Percentiles rank a stretch among this genome's conserved stretches.
Conservation (phyloP, 2,888 invertebrate genomes). For the Eristalis pertinax region DNA sequence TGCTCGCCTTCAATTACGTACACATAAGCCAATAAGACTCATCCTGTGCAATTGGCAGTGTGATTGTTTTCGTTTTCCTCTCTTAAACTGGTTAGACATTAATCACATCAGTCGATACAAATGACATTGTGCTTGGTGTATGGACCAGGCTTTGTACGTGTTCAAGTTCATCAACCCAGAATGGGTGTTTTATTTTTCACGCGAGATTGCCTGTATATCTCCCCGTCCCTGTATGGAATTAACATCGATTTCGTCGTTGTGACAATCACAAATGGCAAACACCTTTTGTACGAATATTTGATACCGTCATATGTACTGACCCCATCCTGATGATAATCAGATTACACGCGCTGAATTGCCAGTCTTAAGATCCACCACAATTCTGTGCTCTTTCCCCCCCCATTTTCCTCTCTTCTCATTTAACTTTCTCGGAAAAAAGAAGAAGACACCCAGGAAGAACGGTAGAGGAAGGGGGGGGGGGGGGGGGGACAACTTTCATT, state of each 20-base stretch:
- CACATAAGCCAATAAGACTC: constrained; percentile 1
- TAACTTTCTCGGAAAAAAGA: not conserved
- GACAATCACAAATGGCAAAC: not conserved
- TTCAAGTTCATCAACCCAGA: constrained; percentile 36
- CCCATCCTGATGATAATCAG: constrained; percentile 25
- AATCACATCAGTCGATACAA: not conserved
- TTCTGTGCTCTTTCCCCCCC: not conserved
- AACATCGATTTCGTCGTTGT: constrained; percentile 1
- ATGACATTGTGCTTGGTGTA: not conserved
- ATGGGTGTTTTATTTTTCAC: not conserved
- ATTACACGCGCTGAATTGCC: constrained; percentile 16
- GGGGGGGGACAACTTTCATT: not conserved
- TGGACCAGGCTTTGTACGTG: not conserved
- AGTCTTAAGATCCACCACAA: not conserved
- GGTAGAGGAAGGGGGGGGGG: not conserved
- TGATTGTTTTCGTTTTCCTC: not conserved
- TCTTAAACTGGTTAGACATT: constrained; percentile 1
- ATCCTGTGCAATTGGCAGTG: constrained; percentile 26
- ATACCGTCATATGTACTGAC: not conserved
- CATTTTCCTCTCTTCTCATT: not conserved
- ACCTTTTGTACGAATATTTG: not conserved
- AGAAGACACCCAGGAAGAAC: not conserved
- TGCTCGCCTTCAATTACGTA: not conserved
- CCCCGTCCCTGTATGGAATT: constrained; percentile 3
- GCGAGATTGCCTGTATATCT: not conserved